Evolutionary conservation across 2,113 vertebrate species (phyloP).

Genomic region (Phyllopteryx taeniolatus): DNA sequence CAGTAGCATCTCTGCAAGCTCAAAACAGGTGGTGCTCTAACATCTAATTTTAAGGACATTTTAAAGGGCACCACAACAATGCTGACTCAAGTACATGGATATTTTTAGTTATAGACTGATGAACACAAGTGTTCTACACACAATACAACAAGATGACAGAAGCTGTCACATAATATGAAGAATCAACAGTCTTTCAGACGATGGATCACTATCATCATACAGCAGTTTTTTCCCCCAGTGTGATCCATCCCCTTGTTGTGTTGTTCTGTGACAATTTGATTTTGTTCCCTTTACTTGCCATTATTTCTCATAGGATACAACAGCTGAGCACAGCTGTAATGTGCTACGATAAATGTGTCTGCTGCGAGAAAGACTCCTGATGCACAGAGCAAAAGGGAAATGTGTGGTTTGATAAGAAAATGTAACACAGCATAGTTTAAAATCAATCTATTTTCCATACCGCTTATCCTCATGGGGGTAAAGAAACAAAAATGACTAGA

Average conservation of each 20-base stretch:
- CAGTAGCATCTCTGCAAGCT: too few species aligned
- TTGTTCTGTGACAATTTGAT: not conserved
- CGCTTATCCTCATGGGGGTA: too few species aligned
- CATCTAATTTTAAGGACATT: not conserved
- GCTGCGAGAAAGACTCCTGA: not conserved
- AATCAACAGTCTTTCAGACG: constrained; percentile 70
- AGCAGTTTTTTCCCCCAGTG: constrained; percentile 49
- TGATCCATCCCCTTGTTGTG: not conserved
- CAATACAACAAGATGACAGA: not conserved
- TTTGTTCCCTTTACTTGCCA: not conserved
- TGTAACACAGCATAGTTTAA: not conserved
- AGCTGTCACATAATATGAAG: constrained; percentile 66
- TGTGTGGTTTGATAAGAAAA: not conserved
- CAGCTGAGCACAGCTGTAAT: not conserved
- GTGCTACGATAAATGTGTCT: not conserved
- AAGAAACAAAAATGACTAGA: not conserved
- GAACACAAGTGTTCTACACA: not conserved
- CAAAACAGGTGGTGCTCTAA: not conserved
- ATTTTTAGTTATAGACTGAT: not conserved
- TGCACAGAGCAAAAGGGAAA: not conserved
- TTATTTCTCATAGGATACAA: not conserved
- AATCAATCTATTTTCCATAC: not conserved
- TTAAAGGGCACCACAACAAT: not conserved
- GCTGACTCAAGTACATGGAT: not conserved
- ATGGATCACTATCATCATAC: constrained; percentile 77